Evolutionary conservation across 2,888 invertebrate genomes (phyloP), one percentile per base, ranked within the genome.

Genomic region (Hyppa rectilinea): DNA sequence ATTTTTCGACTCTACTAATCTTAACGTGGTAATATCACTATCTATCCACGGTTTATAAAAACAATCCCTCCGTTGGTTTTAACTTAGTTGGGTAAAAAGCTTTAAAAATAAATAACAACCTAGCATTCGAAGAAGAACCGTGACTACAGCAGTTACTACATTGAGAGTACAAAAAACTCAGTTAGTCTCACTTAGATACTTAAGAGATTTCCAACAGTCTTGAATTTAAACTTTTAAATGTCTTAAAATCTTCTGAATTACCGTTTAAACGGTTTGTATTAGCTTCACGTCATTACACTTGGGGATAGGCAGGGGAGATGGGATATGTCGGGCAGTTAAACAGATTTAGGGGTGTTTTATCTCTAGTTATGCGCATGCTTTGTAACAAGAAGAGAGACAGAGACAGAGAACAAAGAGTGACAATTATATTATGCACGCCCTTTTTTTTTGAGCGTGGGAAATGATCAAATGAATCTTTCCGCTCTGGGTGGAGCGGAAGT

Each of bases 161-260:
- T 55, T 23, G 20, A 40, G 4, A 55, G 50, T 4, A 74, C 1
- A 64, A 56, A 64, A 64, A 60, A 45, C 29, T 58, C n/a, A 10
- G 26, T 40, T 29, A 43, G 40, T 43, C 50, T n/a, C 50, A 60
- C 45, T 60, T 26, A 56, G 12, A 20, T 26, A 50, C 75, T 76
- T 61, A 56, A 50, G 12, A 74, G 80, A 55, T 74, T 64, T 75
- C 45, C 59, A 56, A 29, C 38, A 2, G 31, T 6, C 80, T 65
- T 50, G 38, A 65, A 40, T 75, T 65, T 59, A 40, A 80, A 80
- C 60, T 75, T 60, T 64, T 55, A 52, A 76, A 55, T 26, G 29
- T 56, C 45, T 74, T 40, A 7, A 38, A 26, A 26, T 52, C 50
- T 55, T 56, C 52, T 31, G 12, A 56, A 75, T 60, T 40, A 14